Conservation (phyloP, 1,140 invertebrate genomes). For the Muscidifurax raptorellus region DNA sequence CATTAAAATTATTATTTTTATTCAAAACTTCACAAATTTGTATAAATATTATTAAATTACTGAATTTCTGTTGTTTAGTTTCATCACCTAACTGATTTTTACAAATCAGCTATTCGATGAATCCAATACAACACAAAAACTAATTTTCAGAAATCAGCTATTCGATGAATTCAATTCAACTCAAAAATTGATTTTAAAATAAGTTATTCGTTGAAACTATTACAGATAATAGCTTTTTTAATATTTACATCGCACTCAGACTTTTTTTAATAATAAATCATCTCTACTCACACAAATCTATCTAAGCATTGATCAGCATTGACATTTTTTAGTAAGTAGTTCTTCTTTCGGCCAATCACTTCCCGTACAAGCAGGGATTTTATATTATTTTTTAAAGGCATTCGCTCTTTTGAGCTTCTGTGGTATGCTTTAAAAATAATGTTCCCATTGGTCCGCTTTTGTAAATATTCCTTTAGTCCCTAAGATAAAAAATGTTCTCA, state of each 20-base stretch:
- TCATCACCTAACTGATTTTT: too few species aligned
- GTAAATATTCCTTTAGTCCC: not conserved
- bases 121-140: not conserved
- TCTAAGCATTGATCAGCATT: not conserved
- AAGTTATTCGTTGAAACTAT: not conserved
- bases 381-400: not conserved
- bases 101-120: not conserved
- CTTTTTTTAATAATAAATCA: not conserved
- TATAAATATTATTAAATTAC: too few species aligned
- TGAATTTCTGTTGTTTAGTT: too few species aligned
- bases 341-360: not conserved
- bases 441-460: not conserved
- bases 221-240: too few species aligned
- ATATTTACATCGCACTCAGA: too few species aligned
- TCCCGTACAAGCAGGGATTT: not conserved
- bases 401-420: too few species aligned
- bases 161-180: too few species aligned
- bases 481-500: not conserved
- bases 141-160: too few species aligned
- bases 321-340: not conserved
- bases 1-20: too few species aligned
- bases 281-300: conserved; percentile 21
- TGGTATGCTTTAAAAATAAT: not conserved
- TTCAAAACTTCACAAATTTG: too few species aligned
- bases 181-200: not conserved